Conservation (phyloP, 2,888 invertebrate species). For the Pyrrhia umbra region DNA sequence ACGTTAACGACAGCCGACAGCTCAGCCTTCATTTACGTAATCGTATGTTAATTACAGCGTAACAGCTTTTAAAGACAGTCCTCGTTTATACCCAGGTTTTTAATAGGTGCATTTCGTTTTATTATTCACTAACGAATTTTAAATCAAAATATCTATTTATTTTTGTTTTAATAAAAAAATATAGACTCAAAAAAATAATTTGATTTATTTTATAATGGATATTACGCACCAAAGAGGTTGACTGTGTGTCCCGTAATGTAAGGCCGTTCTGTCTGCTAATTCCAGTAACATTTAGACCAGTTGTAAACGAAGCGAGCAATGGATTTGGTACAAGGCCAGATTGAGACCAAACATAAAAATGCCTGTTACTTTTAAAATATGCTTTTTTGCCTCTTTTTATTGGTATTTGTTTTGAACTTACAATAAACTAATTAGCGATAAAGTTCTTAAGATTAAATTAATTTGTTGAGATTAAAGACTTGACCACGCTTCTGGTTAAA, state of each 20-base stretch:
- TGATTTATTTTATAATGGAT: background rate
- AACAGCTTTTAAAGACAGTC: slow-evolving; percentile 33
- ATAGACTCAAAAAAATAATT: background rate
- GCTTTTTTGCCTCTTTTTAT: slow-evolving; percentile 9
- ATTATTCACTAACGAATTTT: background rate
- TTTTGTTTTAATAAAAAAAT: too few species aligned
- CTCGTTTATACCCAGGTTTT: slow-evolving; percentile 30
- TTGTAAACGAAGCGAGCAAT: slow-evolving; percentile 64
- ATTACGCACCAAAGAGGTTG: slow-evolving; percentile 33
- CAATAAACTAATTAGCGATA: background rate
- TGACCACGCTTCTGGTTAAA: background rate
- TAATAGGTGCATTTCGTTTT: background rate
- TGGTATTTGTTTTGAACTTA: slow-evolving; percentile 10
- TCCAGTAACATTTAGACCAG: slow-evolving; percentile 73
- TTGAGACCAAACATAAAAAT: slow-evolving; percentile 62
- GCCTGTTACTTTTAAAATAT: slow-evolving; percentile 51
- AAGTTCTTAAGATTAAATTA: slow-evolving; percentile 18
- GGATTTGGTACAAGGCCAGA: slow-evolving; percentile 71
- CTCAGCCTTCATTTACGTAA: slow-evolving; percentile 54
- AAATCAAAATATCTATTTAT: background rate
- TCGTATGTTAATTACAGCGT: slow-evolving; percentile 44
- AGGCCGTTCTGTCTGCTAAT: slow-evolving; percentile 65
- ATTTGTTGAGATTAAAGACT: background rate
- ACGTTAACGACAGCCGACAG: slow-evolving; percentile 40
- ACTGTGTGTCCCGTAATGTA: slow-evolving; percentile 56